A percentile compares a stretch with the other conserved stretches of the same genome.
These are phyloP conservation scores for Alaudala cheleensis DNA, from an alignment of 2,113 vertebrate genomes.

Conservation along the genomic window DNA sequence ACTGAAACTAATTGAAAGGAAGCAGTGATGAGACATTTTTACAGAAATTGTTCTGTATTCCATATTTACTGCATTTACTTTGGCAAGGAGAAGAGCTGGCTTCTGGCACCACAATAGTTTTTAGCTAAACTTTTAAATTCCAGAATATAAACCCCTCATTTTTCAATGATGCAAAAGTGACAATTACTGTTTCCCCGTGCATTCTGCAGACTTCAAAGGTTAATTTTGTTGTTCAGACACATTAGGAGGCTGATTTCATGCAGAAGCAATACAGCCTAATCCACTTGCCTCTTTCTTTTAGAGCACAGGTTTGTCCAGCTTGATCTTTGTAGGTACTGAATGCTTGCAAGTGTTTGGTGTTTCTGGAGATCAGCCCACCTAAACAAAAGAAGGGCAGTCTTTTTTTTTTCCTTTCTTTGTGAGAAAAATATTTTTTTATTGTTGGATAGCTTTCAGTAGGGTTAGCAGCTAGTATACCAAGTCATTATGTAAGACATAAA, in stretches of 20 bases:
- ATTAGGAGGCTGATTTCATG: not conserved
- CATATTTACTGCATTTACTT: not conserved
- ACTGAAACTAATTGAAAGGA: not conserved
- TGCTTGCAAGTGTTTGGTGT: not conserved
- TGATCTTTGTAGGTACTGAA: not conserved
- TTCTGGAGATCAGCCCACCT: not conserved
- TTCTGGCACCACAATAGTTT: not conserved
- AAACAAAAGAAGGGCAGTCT: not conserved
- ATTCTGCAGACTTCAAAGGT: not conserved
- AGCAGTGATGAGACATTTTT: not conserved
- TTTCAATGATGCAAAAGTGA: not conserved
- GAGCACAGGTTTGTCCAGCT: not conserved
- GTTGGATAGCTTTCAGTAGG: not conserved
- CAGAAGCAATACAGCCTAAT: not conserved
- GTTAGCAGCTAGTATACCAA: not conserved
- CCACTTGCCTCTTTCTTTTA: not conserved
- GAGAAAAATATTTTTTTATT: not conserved
- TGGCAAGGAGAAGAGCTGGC: not conserved
- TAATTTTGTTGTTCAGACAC: not conserved
- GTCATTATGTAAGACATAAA: not conserved
- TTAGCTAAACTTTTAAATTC: not conserved
- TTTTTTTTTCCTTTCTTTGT: rapidly evolving
- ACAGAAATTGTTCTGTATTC: not conserved
- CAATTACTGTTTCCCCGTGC: not conserved
- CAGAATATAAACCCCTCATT: not conserved